Evolutionary conservation across 1,140 invertebrate genomes (phyloP), one percentile per base, ranked within the genome.

Genomic region (Nymphalis io): DNA sequence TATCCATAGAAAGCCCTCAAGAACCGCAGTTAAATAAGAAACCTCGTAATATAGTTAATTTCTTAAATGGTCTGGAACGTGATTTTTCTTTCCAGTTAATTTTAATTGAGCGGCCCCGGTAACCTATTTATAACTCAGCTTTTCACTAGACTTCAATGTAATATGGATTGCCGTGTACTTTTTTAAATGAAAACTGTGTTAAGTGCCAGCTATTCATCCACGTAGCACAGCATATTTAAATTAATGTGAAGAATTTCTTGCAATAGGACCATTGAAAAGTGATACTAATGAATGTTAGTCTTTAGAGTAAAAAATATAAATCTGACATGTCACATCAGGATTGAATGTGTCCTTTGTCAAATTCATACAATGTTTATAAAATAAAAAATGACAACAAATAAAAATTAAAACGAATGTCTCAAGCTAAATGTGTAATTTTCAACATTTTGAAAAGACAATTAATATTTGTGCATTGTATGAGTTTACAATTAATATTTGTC

Each of bases 51-150:
- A 51, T 46, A 68, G 68, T 65, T 69, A 71, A 70, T 70, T 53
- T 74, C 63, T 67, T 72, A 62, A 75, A 72, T 66, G 65, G 69
- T 42, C 46, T 67, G 12, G 39, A 72, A 75, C 65, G 63, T 72
- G 62, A 72, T 75, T 75, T 75, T 75, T 72, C 72, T 64, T 57
- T 63, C 15, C 23, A 53, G 70, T 75, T 71, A 72, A 75, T 75
- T 75, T 72, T 75, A 75, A 75, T 72, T 75, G 73, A 69, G 70
- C 65, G 57, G 38, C 62, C 68, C 59, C 69, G 67, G 69, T 63
- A 75, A 75, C 73, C 73, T 72, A 75, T 71, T 75, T 75, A 70
- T 70, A 70, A 44, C 58, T 27, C 20, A 16, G 40, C 57, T 65
- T 70, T 70, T 70, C 62, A 66, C 27, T 64, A 48, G 16, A 58